A percentile compares a stretch with the other conserved stretches of the same genome.
These are phyloP conservation scores for Bombycilla garrulus DNA, from an alignment of 2,113 vertebrate species.

Conservation along the genomic window DNA sequence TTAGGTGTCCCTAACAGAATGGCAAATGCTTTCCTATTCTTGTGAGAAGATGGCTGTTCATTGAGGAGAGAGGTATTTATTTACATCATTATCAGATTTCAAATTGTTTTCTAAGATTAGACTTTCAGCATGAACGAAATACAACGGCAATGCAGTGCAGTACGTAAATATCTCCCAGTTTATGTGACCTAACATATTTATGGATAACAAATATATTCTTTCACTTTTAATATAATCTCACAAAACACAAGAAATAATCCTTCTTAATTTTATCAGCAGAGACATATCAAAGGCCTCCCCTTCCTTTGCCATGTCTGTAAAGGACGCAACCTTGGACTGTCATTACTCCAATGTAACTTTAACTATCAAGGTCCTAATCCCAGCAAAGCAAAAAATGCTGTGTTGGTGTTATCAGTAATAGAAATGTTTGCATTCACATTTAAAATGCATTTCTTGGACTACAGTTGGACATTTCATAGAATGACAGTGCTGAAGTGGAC, in stretches of 20 bases:
- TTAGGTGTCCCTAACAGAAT: not conserved
- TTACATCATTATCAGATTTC: not conserved
- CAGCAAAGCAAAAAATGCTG: slow-evolving; percentile 63
- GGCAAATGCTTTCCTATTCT: not conserved
- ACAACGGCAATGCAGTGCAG: not conserved
- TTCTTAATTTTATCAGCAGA: slow-evolving; percentile 30
- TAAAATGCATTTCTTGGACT: slow-evolving; percentile 66
- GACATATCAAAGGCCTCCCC: not conserved
- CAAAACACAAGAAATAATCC: not conserved
- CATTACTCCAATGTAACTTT: slow-evolving; percentile 53
- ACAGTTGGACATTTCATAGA: slow-evolving; percentile 48
- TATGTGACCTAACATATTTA: not conserved
- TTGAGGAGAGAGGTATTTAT: not conserved
- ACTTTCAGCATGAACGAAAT: not conserved
- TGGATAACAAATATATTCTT: not conserved
- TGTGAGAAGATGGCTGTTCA: not conserved
- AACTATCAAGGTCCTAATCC: slow-evolving; percentile 48
- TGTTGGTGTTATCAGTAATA: slow-evolving; percentile 62
- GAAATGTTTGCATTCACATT: slow-evolving; percentile 68
- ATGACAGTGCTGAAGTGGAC: slow-evolving; percentile 66
- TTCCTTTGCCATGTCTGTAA: slow-evolving; percentile 8
- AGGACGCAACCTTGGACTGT: slow-evolving; percentile 42
- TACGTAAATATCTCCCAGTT: not conserved
- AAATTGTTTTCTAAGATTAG: not conserved
- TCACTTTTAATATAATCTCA: not conserved